Evolutionary conservation across 2,888 invertebrate genomes (phyloP).

Genomic region (Pycnomerus fuliginosus): DNA sequence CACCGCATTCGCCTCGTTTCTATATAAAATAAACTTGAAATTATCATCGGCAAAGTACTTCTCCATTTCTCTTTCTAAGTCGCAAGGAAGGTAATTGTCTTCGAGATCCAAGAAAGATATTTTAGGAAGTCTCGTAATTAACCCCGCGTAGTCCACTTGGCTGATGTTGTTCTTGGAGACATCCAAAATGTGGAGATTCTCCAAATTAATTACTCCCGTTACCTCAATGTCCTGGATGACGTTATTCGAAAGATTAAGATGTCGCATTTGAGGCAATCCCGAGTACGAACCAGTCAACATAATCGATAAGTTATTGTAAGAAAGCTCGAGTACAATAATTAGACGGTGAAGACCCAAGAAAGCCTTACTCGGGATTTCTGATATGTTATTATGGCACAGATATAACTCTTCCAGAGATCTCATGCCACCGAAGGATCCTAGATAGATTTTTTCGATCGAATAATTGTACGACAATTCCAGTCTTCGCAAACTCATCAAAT

Average conservation of each 20-base stretch:
- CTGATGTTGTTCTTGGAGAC: constrained; percentile 43
- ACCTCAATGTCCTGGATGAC: constrained; percentile 35
- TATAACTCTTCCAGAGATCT: constrained; percentile 40
- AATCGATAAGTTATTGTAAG: constrained; percentile 37
- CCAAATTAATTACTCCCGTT: constrained; percentile 43
- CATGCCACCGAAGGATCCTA: constrained; percentile 39
- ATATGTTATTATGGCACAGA: constrained; percentile 40
- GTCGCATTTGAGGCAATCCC: constrained; percentile 44
- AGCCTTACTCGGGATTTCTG: constrained; percentile 32
- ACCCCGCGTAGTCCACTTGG: constrained; percentile 44
- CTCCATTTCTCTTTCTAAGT: constrained; percentile 45
- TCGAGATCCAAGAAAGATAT: constrained; percentile 42
- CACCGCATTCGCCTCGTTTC: constrained; percentile 27
- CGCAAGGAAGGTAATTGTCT: constrained; percentile 44
- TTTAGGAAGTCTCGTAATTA: constrained; percentile 43
- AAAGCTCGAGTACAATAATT: too few species aligned
- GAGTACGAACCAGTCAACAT: constrained; percentile 43
- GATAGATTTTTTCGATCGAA: constrained; percentile 32
- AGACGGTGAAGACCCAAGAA: constrained; percentile 36
- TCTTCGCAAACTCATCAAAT: constrained; percentile 32
- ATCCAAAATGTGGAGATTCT: constrained; percentile 46
- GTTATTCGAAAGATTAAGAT: constrained; percentile 45
- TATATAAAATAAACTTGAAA: constrained; percentile 39
- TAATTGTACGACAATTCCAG: constrained; percentile 43
- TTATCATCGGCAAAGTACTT: constrained; percentile 42